Percentiles rank a stretch among this genome's conserved stretches.
phyloP scores from a whole-genome alignment of 2,888 invertebrate genomes.

The Adelognathus sp. region DNA sequence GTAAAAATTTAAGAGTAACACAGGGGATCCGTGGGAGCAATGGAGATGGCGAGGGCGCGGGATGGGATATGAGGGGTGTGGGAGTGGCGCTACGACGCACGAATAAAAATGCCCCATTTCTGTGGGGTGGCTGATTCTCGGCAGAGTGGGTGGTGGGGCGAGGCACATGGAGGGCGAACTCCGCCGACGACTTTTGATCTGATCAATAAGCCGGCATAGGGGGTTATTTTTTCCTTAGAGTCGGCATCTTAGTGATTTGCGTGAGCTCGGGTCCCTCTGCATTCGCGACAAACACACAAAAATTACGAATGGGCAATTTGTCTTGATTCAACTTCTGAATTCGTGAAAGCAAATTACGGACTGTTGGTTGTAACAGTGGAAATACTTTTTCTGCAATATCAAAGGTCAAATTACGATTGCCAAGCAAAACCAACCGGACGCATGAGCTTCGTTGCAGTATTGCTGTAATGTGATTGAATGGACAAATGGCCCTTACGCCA shows the following conservation, averaged over 20 bases:
- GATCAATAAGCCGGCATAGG: slow-evolving; percentile 79
- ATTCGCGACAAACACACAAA: slow-evolving; percentile 35
- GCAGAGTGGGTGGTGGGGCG: slow-evolving; percentile 60
- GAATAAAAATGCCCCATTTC: slow-evolving; percentile 79
- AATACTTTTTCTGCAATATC: too few species aligned
- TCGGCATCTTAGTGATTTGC: slow-evolving; percentile 27
- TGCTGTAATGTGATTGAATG: slow-evolving; percentile 39
- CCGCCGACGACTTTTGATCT: slow-evolving; percentile 78
- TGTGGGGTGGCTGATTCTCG: slow-evolving; percentile 58
- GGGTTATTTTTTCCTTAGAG: slow-evolving; percentile 70
- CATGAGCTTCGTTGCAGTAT: neutral
- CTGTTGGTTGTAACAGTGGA: neutral
- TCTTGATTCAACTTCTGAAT: neutral
- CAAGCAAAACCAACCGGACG: neutral
- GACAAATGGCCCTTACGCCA: neutral
- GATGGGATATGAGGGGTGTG: slow-evolving; percentile 57
- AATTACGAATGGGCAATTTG: slow-evolving; percentile 30
- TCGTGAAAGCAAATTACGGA: neutral
- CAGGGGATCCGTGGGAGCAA: slow-evolving; percentile 50
- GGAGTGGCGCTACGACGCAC: slow-evolving; percentile 68
- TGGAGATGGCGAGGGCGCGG: slow-evolving; percentile 51
- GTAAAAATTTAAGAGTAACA: neutral
- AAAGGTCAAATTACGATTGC: neutral
- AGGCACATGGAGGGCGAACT: slow-evolving; percentile 70
- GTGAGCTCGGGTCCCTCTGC: slow-evolving; percentile 29